Evolutionary conservation across 1,140 invertebrate genomes (phyloP), one percentile per base, ranked within the genome.

Genomic region (Drosophila tristis): DNA sequence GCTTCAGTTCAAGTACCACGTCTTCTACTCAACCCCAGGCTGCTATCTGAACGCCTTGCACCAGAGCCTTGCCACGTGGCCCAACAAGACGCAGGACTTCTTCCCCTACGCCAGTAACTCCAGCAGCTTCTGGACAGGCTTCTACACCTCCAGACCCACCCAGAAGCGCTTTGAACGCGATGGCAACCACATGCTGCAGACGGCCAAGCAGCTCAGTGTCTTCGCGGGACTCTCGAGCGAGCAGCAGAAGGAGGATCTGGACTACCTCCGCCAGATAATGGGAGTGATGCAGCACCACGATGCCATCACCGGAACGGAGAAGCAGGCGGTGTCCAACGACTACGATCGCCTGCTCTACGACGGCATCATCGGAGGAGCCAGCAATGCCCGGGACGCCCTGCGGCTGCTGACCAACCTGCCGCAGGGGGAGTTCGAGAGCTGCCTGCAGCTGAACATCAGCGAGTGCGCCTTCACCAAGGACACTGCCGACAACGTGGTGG

Each of bases 241-340:
- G 0, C 39, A 68, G 49, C 73, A 73, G 35, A 89, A 90, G 23
- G 65, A 80, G 15, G 59, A 92, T 42, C 79, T 94, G 9, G 68
- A 92, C 11, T 67, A 89, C 8, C 49, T 89, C 8, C 84, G 84
- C 6, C 57, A 84, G 5, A 81, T 84, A 93, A 96, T 93, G 97
- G 97, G 96, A 16, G 93, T 98, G 0, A 95, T 97, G 93, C 98
- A 99, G 89, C 98, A 99, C 93, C 98, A 99, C 86, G 98, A 97
- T 82, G 96, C 96, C 2, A 94, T 97, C 2, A 96, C 96, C 0
- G 98, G 98, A 20, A 99, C 98, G 0, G 97, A 97, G 84, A 98
- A 98, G 85, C 95, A 98, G 92, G 94, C 96, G 53, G 98, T 99
- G 0, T 95, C 97, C 0, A 85, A 95, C 20, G 98, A 99, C 92